Evolutionary conservation across 2,797 vertebrate species (phyloP), one percentile per base, ranked within the genome.

Genomic region (Lutjanus argentimaculatus): DNA sequence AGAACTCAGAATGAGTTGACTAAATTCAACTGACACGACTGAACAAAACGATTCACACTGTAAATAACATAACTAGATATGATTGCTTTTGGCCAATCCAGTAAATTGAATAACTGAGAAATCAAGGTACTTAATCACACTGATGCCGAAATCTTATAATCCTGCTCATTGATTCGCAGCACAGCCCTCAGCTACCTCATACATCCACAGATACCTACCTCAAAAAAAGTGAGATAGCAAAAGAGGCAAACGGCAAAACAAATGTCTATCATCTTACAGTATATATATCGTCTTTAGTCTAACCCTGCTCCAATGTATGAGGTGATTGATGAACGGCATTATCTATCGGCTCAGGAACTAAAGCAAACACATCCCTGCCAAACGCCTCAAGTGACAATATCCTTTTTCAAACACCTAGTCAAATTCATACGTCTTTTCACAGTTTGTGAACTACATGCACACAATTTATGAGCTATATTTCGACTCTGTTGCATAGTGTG

Each of bases 291-390:
- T 49, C 11, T 45, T 12, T 15, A 48, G 64, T 69, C 48, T 12
- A 40, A 53, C 7, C 15, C 11, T 59, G 2, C 42, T 49, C 14
- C 22, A 43, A 6, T 40, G 19, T 42, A n/a, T 30, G 11, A 52
- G 51, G 4, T 74, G 48, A 66, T 5, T 70, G 79, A 70, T 3
- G 0, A 67, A 46, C 7, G 22, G 36, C 13, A 43, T 61, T 63
- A 40, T 67, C 17, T 46, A 7, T 2, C 55, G 46, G 49, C 52
- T 69, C 2, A 66, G 66, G 22, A 67, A 15, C 25, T 30, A 25
- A 63, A 67, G 42, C 42, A 15, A 43, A n/a, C 22, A 82, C 21
- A 48, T 67, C 64, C 52, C n/a, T 56, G 66, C 80, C 67, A 69
- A 63, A 13, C 8, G 22, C 67, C 67, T 66, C 19, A 9, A 70